These are phyloP conservation scores for Gadopsis marmoratus DNA, from an alignment of 2,797 vertebrate species.

Conservation along the genomic window DNA sequence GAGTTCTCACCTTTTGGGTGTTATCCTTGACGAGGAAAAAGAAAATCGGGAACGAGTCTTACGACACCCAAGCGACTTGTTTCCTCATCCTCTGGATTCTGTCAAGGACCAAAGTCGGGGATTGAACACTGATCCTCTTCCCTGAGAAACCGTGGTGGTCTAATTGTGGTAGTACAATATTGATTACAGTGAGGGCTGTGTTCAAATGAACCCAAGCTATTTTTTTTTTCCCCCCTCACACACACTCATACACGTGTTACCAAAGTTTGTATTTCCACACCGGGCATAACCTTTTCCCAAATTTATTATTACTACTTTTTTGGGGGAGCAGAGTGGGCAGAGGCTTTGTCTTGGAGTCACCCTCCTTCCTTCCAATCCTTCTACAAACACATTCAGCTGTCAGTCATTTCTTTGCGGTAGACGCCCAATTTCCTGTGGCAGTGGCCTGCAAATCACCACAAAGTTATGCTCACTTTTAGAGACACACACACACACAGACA, in stretches of 20 bases:
- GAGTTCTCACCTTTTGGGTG: not conserved
- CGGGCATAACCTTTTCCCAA: not conserved
- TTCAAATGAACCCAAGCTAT: not conserved
- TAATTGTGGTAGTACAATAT: conserved; percentile 2
- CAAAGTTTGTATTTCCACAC: conserved; percentile 16
- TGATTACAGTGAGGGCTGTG: not conserved
- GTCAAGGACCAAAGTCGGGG: conserved; percentile 18
- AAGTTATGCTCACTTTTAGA: conserved; percentile 20
- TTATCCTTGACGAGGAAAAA: conserved; percentile 17
- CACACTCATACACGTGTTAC: too few species aligned
- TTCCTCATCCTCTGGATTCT: conserved; percentile 21
- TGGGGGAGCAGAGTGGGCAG: not conserved
- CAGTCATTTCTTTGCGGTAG: conserved; percentile 51
- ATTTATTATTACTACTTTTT: not conserved
- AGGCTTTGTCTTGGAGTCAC: conserved; percentile 6
- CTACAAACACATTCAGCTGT: conserved; percentile 62
- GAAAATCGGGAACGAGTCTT: not conserved
- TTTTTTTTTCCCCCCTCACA: not conserved
- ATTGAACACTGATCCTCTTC: conserved; percentile 9
- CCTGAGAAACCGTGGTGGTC: conserved; percentile 20
- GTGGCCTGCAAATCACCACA: conserved; percentile 50
- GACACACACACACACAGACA: not conserved
- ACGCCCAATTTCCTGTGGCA: conserved; percentile 65
- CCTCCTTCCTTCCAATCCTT: conserved; percentile 21
- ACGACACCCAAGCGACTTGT: conserved; percentile 1